Base-by-base conservation (phyloP, 1,140 invertebrate genomes). In the Atopsyche davidsoni region DNA sequence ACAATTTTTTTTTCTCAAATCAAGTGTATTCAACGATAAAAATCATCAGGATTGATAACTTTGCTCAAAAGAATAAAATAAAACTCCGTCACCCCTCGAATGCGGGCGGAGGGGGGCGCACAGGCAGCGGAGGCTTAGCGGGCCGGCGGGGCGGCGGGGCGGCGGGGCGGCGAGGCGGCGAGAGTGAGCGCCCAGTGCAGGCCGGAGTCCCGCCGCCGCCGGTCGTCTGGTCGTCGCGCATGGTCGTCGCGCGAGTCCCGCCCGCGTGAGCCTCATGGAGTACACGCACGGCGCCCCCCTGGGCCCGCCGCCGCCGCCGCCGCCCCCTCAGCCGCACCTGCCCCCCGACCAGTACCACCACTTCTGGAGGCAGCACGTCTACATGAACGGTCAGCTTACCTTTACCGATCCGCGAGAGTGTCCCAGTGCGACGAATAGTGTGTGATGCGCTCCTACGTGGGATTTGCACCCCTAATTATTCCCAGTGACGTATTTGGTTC, bases 351-450 rank as follows among this genome's bases (percentile, higher is more conserved):
- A 77, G 64, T 78, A 77, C 62, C 75, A 72, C 53, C 68, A 79
- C 63, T 70, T 77, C 54, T 78, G 75, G 75, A 75, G 76, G 55
- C 76, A 79, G 60, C 76, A 78, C 63, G 75, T 78, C 59, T 78
- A 77, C 61, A 75, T 77, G 64, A 78, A 78, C 63, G 76, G 76
- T 78, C 76, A 69, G 71, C 22, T 38, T 46, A 6, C 31, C 21
- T 13, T 2, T n/a, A n/a, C n/a, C 11, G 11, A 25, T n/a, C n/a
- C n/a, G n/a, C n/a, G n/a, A n/a, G n/a, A n/a, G n/a, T n/a, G n/a
- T n/a, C n/a, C n/a, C n/a, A n/a, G n/a, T n/a, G n/a, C n/a, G n/a
- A n/a, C n/a, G n/a, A n/a, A n/a, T n/a, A n/a, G n/a, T n/a, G n/a
- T n/a, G n/a, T n/a, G n/a, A n/a, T n/a, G n/a, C n/a, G n/a, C n/a